phyloP scores from a whole-genome alignment of 2,888 invertebrate species.

The Trachelus tabidus region DNA sequence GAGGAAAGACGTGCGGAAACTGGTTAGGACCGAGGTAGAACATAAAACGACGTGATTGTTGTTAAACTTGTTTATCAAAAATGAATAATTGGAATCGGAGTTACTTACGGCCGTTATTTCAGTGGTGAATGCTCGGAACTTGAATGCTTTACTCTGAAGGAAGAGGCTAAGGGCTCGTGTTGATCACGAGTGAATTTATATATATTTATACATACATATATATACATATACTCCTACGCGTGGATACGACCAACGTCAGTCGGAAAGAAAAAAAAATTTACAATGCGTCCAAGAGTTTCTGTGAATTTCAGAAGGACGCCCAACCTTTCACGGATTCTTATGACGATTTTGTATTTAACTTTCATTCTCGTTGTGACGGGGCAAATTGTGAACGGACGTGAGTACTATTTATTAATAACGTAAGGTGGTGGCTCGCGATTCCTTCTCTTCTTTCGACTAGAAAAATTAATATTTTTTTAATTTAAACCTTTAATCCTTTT shows the following conservation, averaged over 20 bases:
- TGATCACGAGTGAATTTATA: neutral
- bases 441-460: neutral
- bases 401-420: neutral
- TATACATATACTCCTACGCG: neutral
- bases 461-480: neutral
- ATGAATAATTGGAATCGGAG: neutral
- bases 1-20: neutral
- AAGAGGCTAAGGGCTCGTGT: neutral
- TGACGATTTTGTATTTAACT: neutral
- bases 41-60: neutral
- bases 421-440: neutral
- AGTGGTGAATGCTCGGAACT: neutral
- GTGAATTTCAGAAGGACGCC: neutral
- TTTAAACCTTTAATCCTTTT: neutral
- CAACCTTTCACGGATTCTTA: neutral
- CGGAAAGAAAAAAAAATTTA: neutral
- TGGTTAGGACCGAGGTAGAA: neutral
- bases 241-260: neutral
- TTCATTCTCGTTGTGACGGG: neutral
- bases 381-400: neutral
- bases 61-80: neutral
- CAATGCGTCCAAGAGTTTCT: neutral
- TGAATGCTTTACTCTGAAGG: neutral
- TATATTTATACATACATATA: neutral
- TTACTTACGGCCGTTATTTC: neutral